Evolutionary conservation across 2,888 invertebrate species (phyloP).

Genomic region (Ctena decussata): DNA sequence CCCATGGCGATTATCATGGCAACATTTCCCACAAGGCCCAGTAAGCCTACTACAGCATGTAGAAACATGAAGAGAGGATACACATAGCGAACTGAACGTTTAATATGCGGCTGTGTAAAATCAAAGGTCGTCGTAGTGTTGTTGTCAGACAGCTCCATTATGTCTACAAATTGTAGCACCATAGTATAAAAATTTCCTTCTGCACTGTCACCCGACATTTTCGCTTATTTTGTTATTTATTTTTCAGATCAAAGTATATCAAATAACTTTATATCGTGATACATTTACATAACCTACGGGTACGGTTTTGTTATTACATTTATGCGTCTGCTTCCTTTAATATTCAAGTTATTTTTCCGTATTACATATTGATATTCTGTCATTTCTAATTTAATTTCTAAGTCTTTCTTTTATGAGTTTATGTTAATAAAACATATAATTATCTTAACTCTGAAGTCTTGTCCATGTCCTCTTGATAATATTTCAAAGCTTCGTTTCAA

Average conservation of each 20-base stretch:
- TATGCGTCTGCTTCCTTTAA: background rate
- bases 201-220: background rate
- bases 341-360: background rate
- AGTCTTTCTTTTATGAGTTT: background rate
- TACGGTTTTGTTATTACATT: background rate
- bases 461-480: too few relatives aligned
- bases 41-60: slow-evolving; percentile 88
- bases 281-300: background rate
- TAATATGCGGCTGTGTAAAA: slow-evolving; percentile 89
- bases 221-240: background rate
- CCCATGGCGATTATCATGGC: slow-evolving; percentile 88
- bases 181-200: background rate
- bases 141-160: slow-evolving; percentile 36
- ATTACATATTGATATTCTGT: background rate
- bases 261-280: background rate
- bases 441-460: too few relatives aligned
- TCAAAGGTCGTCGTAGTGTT: slow-evolving; percentile 87
- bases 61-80: slow-evolving; percentile 90
- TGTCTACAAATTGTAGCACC: background rate
- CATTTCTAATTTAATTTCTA: background rate
- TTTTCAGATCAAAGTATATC: background rate
- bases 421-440: too few relatives aligned
- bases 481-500: too few relatives aligned
- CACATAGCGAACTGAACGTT: slow-evolving; percentile 88
- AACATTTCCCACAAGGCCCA: slow-evolving; percentile 89